Conservation (phyloP, 2,888 invertebrate species). For the Andrena bucephala region DNA sequence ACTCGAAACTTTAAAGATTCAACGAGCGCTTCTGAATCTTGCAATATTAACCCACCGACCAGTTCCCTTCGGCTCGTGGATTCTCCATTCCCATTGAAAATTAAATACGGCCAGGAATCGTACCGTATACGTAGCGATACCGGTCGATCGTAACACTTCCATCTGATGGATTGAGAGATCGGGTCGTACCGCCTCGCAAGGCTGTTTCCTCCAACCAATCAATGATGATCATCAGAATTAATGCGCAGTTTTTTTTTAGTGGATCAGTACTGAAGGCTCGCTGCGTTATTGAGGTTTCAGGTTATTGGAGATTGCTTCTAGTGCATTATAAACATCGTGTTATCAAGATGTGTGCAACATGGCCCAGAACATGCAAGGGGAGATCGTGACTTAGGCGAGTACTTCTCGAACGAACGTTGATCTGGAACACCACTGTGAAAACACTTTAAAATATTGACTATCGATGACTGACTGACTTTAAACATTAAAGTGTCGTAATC, state of each 20-base stretch:
- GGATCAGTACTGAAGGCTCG: conserved; percentile 48
- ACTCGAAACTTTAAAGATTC: conserved; percentile 61
- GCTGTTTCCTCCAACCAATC: conserved; percentile 5
- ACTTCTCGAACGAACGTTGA: too few species aligned
- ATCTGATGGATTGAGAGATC: conserved; percentile 72
- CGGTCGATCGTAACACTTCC: conserved; percentile 69
- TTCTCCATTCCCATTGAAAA: conserved; percentile 67
- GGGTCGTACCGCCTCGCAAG: conserved; percentile 24
- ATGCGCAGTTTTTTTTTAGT: conserved; percentile 22
- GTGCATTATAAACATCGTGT: not conserved
- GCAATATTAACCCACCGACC: conserved; percentile 61
- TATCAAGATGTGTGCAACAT: not conserved
- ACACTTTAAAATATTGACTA: too few species aligned
- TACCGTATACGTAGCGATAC: conserved; percentile 49
- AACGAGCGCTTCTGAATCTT: conserved; percentile 58
- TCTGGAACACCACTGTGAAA: too few species aligned
- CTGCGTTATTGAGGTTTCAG: conserved; percentile 45
- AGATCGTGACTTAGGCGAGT: too few species aligned
- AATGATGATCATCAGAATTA: conserved; percentile 45
- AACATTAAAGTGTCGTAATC: too few species aligned
- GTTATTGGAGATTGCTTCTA: conserved; percentile 6
- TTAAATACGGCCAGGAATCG: conserved; percentile 59
- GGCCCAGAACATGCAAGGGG: too few species aligned
- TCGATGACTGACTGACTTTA: too few species aligned
- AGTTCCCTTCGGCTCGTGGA: conserved; percentile 22